These are phyloP conservation scores for Oxycera nigricornis DNA, from an alignment of 2,888 invertebrate genomes.

Conservation along the genomic window DNA sequence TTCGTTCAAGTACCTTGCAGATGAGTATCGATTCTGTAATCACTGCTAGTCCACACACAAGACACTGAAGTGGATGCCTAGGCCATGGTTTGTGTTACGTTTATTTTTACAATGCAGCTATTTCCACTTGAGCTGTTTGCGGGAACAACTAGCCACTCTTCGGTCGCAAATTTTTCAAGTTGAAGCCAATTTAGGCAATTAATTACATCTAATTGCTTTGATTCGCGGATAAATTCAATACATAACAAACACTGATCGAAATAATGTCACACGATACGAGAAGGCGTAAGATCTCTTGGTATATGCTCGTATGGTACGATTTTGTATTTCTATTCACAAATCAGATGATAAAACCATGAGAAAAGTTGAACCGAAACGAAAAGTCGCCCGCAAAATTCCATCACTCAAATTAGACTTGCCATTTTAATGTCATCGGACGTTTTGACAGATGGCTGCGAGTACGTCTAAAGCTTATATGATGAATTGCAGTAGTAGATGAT, in stretches of 20 bases:
- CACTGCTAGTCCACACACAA: conserved; percentile 12
- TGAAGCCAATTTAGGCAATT: neutral
- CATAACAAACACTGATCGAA: neutral
- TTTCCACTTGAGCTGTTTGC: too few relatives aligned
- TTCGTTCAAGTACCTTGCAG: conserved; percentile 38
- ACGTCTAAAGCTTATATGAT: conserved; percentile 1
- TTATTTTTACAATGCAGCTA: too few relatives aligned
- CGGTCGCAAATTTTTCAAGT: neutral
- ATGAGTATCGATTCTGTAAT: conserved; percentile 36
- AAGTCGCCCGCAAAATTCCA: neutral
- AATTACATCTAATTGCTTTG: neutral
- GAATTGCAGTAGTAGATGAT: too few relatives aligned
- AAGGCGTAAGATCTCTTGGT: neutral
- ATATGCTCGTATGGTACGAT: too few relatives aligned
- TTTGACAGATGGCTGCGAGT: conserved; percentile 13
- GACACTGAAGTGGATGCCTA: neutral
- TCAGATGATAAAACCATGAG: neutral
- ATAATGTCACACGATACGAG: neutral
- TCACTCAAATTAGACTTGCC: neutral
- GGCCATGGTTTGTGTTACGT: too few relatives aligned
- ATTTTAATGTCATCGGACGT: conserved; percentile 11
- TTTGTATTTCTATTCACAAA: neutral
- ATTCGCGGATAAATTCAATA: neutral
- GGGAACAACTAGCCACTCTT: too few relatives aligned
- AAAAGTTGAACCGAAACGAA: conserved; percentile 11